These are phyloP conservation scores for Willowsia nigromaculata DNA, from an alignment of 2,888 invertebrate genomes.

Conservation along the genomic window DNA sequence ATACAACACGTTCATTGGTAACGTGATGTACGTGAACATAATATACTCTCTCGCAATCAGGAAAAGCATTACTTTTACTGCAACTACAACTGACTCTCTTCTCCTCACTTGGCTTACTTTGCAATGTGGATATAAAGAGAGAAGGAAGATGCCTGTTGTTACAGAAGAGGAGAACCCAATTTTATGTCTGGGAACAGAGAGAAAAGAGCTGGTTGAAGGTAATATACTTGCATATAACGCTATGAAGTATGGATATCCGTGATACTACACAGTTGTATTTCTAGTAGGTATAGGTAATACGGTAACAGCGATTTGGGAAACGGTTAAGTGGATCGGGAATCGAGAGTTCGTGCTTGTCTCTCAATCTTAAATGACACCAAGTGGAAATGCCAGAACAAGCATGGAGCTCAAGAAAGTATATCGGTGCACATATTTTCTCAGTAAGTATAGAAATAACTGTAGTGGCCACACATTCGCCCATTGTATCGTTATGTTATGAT, in stretches of 20 bases:
- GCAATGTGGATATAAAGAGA: not conserved
- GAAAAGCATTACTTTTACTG: constrained; percentile 67
- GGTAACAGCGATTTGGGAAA: constrained; percentile 70
- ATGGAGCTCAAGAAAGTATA: not conserved
- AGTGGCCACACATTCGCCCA: constrained; percentile 43
- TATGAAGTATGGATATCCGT: not conserved
- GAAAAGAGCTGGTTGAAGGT: constrained; percentile 46
- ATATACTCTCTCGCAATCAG: constrained; percentile 65
- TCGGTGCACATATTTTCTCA: not conserved
- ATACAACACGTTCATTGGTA: constrained; percentile 68
- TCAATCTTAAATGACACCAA: constrained; percentile 60
- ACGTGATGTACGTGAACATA: constrained; percentile 68
- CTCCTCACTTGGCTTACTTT: constrained; percentile 38
- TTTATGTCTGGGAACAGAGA: constrained; percentile 43
- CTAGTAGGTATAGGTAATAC: constrained; percentile 20
- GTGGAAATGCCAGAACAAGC: constrained; percentile 20
- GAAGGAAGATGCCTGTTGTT: constrained; percentile 32
- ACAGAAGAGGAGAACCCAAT: constrained; percentile 43
- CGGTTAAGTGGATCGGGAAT: constrained; percentile 70
- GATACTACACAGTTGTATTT: not conserved
- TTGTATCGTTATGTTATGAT: constrained; percentile 56
- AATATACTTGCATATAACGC: not conserved
- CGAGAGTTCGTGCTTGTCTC: constrained; percentile 68
- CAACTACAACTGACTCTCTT: constrained; percentile 58
- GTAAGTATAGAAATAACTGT: not conserved